These are phyloP conservation scores for Aricia artaxerxes DNA, from an alignment of 2,888 invertebrate species.

Conservation along the genomic window DNA sequence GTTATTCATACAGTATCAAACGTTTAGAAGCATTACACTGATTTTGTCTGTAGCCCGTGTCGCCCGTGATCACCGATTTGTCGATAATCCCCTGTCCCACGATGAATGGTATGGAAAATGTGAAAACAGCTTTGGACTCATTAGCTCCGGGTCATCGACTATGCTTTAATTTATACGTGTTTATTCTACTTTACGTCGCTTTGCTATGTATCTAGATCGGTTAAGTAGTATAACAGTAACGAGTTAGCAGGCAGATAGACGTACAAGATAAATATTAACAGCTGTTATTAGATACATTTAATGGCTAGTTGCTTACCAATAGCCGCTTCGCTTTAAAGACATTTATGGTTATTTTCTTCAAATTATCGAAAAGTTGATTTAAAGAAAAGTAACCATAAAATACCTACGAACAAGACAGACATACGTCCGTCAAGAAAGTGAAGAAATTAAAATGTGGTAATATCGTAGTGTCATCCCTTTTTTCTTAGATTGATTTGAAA, in stretches of 20 bases:
- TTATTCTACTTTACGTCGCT: conserved; percentile 4
- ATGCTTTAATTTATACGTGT: neutral
- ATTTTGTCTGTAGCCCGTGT: conserved; percentile 54
- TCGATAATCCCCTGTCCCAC: conserved; percentile 27
- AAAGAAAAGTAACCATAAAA: too few relatives aligned
- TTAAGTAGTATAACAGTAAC: neutral
- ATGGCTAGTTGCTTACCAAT: too few relatives aligned
- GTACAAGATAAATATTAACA: neutral
- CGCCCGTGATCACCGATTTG: conserved; percentile 40
- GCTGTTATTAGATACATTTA: too few relatives aligned
- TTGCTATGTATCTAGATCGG: neutral
- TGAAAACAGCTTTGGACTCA: conserved; percentile 17
- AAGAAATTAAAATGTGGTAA: too few relatives aligned
- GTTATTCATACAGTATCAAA: conserved; percentile 75
- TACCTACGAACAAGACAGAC: too few relatives aligned
- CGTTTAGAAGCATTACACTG: conserved; percentile 66
- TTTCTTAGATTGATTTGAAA: too few relatives aligned
- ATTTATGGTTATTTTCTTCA: too few relatives aligned
- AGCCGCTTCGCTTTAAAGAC: too few relatives aligned
- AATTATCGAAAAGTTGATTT: too few relatives aligned
- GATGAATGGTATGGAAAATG: conserved; percentile 28
- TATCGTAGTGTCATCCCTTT: too few relatives aligned
- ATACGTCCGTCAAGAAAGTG: too few relatives aligned
- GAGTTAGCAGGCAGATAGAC: neutral
- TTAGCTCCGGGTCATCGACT: conserved; percentile 16